Evolutionary conservation across 2,113 vertebrate genomes (phyloP).

Genomic region (Prolemur simus): DNA sequence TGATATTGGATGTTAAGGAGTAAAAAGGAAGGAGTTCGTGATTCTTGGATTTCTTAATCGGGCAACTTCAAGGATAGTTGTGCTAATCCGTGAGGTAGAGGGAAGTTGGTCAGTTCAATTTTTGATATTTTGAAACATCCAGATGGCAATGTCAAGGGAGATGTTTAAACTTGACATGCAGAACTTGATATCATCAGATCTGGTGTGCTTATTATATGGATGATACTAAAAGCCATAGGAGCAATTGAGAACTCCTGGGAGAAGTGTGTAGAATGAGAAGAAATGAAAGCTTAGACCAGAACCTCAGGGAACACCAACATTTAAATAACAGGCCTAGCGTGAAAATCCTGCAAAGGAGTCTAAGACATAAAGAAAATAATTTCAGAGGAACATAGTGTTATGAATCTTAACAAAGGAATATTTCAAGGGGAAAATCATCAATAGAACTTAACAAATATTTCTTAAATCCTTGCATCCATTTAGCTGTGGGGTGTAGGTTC

Average conservation of each 20-base stretch:
- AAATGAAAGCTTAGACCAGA: background rate
- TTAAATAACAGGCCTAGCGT: background rate
- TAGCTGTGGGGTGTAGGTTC: background rate
- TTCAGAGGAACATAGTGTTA: background rate
- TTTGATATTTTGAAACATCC: background rate
- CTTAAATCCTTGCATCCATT: background rate
- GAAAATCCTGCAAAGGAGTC: background rate
- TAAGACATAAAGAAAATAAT: background rate
- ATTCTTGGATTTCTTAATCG: background rate
- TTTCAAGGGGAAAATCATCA: background rate
- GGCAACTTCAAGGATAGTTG: background rate
- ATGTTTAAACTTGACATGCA: background rate
- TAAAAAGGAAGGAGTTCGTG: background rate
- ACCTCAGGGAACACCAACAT: background rate
- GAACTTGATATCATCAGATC: background rate
- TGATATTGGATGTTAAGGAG: background rate
- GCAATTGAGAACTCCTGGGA: background rate
- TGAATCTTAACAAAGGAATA: slow-evolving; percentile 23
- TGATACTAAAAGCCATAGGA: background rate
- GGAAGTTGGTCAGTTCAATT: background rate
- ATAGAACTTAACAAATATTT: background rate
- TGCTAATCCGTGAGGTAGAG: background rate
- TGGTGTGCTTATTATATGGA: background rate
- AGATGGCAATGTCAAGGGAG: background rate
- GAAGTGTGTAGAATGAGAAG: background rate